A percentile compares a stretch with the other conserved stretches of the same genome.
Evolutionary conservation across 2,797 vertebrate genomes (phyloP).

Genomic region (Rhynchotus rufescens): DNA sequence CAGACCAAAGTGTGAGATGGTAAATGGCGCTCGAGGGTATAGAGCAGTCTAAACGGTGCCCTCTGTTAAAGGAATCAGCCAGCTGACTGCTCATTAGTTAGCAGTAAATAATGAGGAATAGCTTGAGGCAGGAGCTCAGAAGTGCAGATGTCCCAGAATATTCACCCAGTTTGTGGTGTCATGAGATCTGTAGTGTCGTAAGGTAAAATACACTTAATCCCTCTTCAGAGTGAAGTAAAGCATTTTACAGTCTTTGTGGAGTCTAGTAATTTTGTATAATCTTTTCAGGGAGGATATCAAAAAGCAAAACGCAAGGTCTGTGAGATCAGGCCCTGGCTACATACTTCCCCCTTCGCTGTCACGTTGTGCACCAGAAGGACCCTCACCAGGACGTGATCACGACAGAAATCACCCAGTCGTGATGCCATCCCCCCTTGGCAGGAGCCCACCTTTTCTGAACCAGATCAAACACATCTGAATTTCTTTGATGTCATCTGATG

Average conservation of each 20-base stretch:
- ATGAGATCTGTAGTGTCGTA: constrained; percentile 64
- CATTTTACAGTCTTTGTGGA: constrained; percentile 56
- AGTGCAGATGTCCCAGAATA: constrained; percentile 51
- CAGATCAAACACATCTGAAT: neutral
- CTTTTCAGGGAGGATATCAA: constrained; percentile 52
- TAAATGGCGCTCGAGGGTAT: constrained; percentile 56
- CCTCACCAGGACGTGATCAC: neutral
- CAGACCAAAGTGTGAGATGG: constrained; percentile 65
- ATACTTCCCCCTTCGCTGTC: neutral
- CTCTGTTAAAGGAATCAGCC: constrained; percentile 63
- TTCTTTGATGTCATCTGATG: neutral
- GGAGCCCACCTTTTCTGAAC: neutral
- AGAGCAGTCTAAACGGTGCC: constrained; percentile 47
- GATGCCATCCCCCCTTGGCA: neutral
- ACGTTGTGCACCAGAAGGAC: neutral
- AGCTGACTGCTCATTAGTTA: constrained; percentile 69
- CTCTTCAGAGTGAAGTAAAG: constrained; percentile 68
- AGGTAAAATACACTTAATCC: constrained; percentile 63
- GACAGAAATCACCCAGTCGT: neutral
- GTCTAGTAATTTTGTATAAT: constrained; percentile 55
- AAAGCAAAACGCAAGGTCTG: neutral
- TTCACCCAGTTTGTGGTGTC: constrained; percentile 52
- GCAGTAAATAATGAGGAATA: constrained; percentile 69
- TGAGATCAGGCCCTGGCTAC: neutral
- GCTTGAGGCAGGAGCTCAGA: constrained; percentile 55